Percentiles rank a stretch among this genome's conserved stretches.
Evolutionary conservation across 2,888 invertebrate genomes (phyloP).

Genomic region (Schizaphis graminum): DNA sequence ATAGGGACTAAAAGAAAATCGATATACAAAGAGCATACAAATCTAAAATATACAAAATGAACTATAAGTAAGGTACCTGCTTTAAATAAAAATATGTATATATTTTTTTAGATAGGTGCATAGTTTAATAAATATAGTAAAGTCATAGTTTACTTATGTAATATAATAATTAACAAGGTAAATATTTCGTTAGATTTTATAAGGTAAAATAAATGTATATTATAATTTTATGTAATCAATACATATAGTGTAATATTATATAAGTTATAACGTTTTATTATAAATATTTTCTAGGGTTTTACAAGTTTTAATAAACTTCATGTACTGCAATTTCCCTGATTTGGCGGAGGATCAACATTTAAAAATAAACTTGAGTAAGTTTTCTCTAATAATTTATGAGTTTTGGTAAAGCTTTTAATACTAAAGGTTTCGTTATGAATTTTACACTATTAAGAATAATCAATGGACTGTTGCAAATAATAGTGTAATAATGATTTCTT

Average conservation of each 20-base stretch:
- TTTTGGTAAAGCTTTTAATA: constrained; percentile 23
- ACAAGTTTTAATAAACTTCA: constrained; percentile 42
- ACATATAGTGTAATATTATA: background rate
- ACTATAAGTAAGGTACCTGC: background rate
- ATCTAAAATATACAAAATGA: background rate
- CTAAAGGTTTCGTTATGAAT: background rate
- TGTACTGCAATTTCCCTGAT: constrained; percentile 16
- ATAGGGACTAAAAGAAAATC: constrained; percentile 25
- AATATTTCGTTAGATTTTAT: background rate
- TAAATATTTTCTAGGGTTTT: constrained; percentile 25
- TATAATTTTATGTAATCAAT: background rate
- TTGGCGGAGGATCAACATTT: constrained; percentile 29
- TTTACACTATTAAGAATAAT: constrained; percentile 3
- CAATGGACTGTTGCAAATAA: background rate
- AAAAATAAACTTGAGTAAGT: constrained; percentile 36
- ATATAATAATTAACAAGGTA: background rate
- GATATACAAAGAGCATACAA: background rate
- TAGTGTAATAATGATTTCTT: background rate
- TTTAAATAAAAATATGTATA: no score
- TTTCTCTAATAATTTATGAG: constrained; percentile 35
- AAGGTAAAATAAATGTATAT: background rate
- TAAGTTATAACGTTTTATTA: background rate
- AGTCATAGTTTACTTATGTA: background rate
- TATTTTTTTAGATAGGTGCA: background rate
- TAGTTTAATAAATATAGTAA: background rate